phyloP scores from a whole-genome alignment of 2,113 vertebrate species.

The Alethe castanea region DNA sequence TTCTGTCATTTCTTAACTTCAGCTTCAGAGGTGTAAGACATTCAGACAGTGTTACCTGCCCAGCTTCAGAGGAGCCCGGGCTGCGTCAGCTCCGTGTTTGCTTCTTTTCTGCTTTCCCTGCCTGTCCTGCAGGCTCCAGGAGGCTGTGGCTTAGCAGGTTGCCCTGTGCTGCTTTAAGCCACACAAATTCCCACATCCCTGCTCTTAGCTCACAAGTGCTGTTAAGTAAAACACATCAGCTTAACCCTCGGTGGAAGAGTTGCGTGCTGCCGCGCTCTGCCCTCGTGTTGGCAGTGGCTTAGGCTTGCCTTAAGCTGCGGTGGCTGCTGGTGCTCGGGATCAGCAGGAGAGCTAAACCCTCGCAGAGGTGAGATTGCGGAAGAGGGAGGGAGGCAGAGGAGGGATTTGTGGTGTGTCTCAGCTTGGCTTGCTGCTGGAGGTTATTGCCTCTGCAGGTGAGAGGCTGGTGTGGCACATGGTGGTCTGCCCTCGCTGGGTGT shows the following conservation, averaged over 20 bases:
- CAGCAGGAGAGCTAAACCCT: background rate
- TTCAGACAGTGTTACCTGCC: background rate
- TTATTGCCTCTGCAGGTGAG: background rate
- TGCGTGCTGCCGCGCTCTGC: background rate
- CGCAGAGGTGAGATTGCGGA: background rate
- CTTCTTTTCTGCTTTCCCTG: background rate
- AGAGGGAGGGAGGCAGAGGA: background rate
- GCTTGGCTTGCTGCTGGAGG: background rate
- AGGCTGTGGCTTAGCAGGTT: background rate
- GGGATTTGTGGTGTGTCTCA: background rate
- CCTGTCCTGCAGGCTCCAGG: background rate
- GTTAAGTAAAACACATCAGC: slow-evolving; percentile 28
- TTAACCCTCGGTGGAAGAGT: background rate
- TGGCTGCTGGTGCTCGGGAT: background rate
- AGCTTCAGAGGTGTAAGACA: background rate
- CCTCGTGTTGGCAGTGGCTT: background rate
- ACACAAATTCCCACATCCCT: background rate
- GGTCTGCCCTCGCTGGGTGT: background rate
- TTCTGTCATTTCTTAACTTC: background rate
- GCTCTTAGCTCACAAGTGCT: slow-evolving; percentile 7
- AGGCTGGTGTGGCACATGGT: fast-evolving
- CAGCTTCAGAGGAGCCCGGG: background rate
- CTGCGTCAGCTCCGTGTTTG: fast-evolving
- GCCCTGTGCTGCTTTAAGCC: background rate
- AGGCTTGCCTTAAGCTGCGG: background rate